A percentile compares a stretch with the other conserved stretches of the same genome.
These are phyloP conservation scores for Schizothorax lantsangensis DNA, from an alignment of 2,797 vertebrate species.

Conservation along the genomic window DNA sequence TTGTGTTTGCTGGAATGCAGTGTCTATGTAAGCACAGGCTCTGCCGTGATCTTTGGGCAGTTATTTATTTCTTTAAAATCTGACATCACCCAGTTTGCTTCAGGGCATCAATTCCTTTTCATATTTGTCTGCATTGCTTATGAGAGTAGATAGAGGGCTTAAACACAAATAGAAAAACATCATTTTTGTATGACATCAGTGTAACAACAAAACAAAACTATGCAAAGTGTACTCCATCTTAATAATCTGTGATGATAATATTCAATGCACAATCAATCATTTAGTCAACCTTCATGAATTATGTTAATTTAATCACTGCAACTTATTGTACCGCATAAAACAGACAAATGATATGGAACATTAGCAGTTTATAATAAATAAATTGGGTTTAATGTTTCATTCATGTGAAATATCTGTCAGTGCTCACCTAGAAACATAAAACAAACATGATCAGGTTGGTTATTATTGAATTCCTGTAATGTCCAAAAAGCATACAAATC, in stretches of 20 bases:
- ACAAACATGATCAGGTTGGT: constrained; percentile 3
- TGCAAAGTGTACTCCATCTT: not conserved
- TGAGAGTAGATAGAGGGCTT: not conserved
- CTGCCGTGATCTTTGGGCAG: not conserved
- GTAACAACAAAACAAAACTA: not conserved
- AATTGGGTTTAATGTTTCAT: constrained; percentile 32
- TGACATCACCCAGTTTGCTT: not conserved
- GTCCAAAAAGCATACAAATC: not conserved
- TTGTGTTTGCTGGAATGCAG: not conserved
- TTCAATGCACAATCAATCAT: constrained; percentile 9
- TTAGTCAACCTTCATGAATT: constrained; percentile 24
- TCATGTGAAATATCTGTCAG: constrained; percentile 22
- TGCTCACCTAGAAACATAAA: constrained; percentile 11
- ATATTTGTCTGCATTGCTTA: not conserved
- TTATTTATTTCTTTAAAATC: constrained; percentile 13
- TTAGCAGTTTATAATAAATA: constrained; percentile 33
- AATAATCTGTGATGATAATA: constrained; percentile 24
- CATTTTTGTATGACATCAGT: not conserved
- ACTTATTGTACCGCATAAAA: constrained; percentile 25
- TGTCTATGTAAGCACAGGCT: not conserved
- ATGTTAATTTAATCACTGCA: constrained; percentile 14
- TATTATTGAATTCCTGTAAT: constrained; percentile 4
- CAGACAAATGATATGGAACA: constrained; percentile 28
- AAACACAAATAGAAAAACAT: not conserved
- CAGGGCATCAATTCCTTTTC: constrained; percentile 19